Evolutionary conservation across 2,797 vertebrate species (phyloP).

Genomic region (Falco naumanni): DNA sequence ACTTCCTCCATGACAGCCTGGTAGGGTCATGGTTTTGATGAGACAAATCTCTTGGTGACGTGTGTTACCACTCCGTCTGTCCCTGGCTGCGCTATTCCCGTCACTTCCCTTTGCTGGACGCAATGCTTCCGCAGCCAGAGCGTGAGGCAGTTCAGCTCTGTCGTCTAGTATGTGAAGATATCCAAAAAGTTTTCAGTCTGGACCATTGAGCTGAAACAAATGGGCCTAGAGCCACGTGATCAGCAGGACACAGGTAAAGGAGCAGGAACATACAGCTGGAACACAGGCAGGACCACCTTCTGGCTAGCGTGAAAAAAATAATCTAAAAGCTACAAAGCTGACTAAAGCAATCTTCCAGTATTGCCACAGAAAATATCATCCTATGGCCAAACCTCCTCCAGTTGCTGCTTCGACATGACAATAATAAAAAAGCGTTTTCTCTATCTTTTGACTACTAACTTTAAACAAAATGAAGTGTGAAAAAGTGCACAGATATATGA

Average conservation of each 20-base stretch:
- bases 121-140: background rate
- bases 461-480: background rate
- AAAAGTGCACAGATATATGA: background rate
- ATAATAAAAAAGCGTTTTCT: background rate
- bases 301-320: background rate
- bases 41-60: background rate
- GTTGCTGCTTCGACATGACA: background rate
- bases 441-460: background rate
- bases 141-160: background rate
- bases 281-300: background rate
- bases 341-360: background rate
- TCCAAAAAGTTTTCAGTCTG: background rate
- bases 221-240: background rate
- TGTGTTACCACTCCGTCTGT: background rate
- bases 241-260: background rate
- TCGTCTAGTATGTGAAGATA: background rate
- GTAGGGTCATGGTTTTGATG: background rate
- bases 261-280: background rate
- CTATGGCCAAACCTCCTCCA: background rate
- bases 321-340: background rate
- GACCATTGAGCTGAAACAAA: background rate
- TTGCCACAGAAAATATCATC: background rate
- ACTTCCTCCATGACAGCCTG: rapidly evolving
- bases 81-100: rapidly evolving
- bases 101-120: background rate